Evolutionary conservation across 2,113 vertebrate genomes (phyloP).

Genomic region (Maccullochella peelii): DNA sequence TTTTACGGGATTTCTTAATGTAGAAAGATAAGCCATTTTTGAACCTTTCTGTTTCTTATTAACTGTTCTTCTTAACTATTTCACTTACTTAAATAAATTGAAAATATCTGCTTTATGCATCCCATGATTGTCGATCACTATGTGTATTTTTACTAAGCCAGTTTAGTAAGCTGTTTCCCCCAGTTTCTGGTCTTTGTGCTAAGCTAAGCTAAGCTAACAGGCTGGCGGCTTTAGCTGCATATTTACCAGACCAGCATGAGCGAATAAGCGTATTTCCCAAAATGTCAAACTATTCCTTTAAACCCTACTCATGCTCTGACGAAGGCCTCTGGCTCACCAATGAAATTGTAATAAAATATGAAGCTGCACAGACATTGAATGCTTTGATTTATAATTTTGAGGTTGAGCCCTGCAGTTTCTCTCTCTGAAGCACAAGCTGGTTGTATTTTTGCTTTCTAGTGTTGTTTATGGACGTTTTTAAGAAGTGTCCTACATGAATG

Average conservation of each 20-base stretch:
- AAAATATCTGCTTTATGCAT: neutral
- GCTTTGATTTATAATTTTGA: neutral
- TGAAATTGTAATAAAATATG: neutral
- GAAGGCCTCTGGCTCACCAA: neutral
- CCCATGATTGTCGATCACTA: conserved; percentile 43
- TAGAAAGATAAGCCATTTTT: neutral
- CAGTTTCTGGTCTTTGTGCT: neutral
- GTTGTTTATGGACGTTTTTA: neutral
- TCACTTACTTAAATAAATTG: neutral
- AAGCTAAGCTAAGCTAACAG: neutral
- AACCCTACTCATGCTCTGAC: neutral
- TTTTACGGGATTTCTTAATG: neutral
- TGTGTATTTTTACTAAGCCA: neutral
- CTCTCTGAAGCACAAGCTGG: neutral
- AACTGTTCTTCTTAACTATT: neutral
- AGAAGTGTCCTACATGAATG: neutral
- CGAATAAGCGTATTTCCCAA: neutral
- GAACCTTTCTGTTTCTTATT: neutral
- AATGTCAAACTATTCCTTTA: neutral
- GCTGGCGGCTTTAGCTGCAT: neutral
- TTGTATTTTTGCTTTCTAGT: neutral
- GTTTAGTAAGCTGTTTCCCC: neutral
- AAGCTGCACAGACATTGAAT: neutral
- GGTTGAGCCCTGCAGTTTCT: neutral
- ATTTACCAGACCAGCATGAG: neutral